A percentile compares a stretch with the other conserved stretches of the same genome.
These are phyloP conservation scores for Phortica okadai DNA, from an alignment of 2,888 invertebrate species.

Conservation along the genomic window DNA sequence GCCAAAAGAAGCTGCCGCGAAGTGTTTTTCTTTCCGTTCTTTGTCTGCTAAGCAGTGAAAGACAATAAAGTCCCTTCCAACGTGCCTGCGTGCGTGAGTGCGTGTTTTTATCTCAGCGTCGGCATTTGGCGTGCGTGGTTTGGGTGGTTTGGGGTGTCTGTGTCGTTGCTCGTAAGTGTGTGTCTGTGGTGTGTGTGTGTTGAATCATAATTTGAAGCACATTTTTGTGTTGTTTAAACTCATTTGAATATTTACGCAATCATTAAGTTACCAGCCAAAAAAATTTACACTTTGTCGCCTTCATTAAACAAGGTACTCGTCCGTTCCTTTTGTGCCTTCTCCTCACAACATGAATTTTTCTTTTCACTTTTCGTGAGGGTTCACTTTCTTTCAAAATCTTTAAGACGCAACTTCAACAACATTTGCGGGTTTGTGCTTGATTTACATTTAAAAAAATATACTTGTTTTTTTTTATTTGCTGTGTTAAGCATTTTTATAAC, in stretches of 20 bases:
- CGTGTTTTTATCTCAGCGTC: not conserved
- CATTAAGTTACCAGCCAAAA: not conserved
- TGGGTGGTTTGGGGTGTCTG: not conserved
- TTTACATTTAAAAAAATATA: not conserved
- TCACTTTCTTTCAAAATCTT: not conserved
- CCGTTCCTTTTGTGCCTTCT: not conserved
- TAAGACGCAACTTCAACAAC: not conserved
- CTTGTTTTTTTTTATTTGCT: no score
- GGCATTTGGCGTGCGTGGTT: not conserved
- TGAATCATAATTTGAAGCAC: slow-evolving; percentile 1
- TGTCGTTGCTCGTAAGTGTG: not conserved
- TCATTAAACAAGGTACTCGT: not conserved
- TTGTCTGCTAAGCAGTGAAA: not conserved
- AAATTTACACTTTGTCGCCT: not conserved
- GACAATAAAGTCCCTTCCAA: not conserved
- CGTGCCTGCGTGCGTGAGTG: not conserved
- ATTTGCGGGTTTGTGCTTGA: not conserved
- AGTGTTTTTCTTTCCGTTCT: slow-evolving; percentile 1
- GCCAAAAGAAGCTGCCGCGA: not conserved
- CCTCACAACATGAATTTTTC: not conserved
- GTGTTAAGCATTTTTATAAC: no score
- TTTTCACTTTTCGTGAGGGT: not conserved
- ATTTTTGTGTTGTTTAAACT: not conserved
- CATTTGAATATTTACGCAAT: not conserved
- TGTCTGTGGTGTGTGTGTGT: not conserved